Base-by-base conservation (phyloP, 1,140 invertebrate species). In the Drosophila tsacasi region DNA sequence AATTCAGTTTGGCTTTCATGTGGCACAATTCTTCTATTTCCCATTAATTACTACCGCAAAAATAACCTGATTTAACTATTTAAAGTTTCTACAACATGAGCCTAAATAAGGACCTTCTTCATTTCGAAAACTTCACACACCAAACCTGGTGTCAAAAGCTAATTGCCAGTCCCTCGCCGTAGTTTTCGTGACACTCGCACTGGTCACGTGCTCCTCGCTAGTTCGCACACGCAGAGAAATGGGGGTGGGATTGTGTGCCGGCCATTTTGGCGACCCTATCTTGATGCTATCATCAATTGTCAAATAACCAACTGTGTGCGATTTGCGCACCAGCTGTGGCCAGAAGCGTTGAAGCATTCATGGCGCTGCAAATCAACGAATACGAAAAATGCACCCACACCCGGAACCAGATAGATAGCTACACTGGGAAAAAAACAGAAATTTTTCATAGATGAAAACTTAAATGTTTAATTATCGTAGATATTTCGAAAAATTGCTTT, bases 281-380 rank as follows among this genome's bases (percentile, higher is more conserved):
- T 90, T 90, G 85, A 90, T 90, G 85, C 82, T 85, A 90, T 90
- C 85, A 90, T 90, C 85, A 90, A 89, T 90, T 90, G 85, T 90
- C 85, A 90, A 90, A 90, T 90, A 90, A 90, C 81, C 81, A 90
- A 90, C 81, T 90, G 81, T 85, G 86, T 82, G 85, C 84, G 85
- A 90, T 90, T 90, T 90, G 85, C 74, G 79, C 86, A 90, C 72
- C 85, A 90, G 85, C 85, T 89, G 85, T 85, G 85, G 65, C 81
- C 72, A 80, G 67, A 89, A 82, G 85, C 86, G 85, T 85, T 91
- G 86, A 90, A 91, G 86, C 85, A 90, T 90, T 90, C 79, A 91
- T 91, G 55, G 84, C 69, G 63, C 79, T 84, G 85, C 81, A 84
- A 72, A 90, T 79, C 77, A 81, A 84, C 85, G 66, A 64, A 87